These are phyloP conservation scores for Lathamus discolor DNA, from an alignment of 2,113 vertebrate species.

Conservation along the genomic window DNA sequence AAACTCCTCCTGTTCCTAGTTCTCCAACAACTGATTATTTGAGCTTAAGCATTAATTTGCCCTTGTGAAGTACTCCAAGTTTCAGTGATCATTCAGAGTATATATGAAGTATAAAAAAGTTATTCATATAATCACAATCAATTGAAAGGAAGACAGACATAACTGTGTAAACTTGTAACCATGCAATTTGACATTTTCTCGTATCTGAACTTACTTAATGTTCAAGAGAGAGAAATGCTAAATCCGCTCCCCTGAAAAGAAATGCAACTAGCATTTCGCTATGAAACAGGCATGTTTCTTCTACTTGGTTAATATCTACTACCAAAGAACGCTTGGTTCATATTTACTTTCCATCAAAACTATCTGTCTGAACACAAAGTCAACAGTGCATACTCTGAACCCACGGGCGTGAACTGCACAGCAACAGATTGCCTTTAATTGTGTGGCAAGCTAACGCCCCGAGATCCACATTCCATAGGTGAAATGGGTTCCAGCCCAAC, in stretches of 20 bases:
- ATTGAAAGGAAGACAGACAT: neutral
- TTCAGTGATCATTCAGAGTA: neutral
- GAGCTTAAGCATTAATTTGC: neutral
- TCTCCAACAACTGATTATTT: neutral
- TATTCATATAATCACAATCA: neutral
- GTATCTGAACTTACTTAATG: neutral
- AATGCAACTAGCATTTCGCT: neutral
- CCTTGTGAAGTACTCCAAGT: neutral
- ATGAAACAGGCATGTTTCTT: neutral
- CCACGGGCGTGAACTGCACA: neutral
- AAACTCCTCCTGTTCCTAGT: neutral
- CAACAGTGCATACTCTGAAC: constrained; percentile 49
- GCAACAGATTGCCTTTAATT: constrained; percentile 51
- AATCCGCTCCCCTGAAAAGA: neutral
- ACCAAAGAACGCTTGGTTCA: neutral
- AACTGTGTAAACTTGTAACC: neutral
- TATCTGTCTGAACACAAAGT: constrained; percentile 18
- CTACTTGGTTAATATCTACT: neutral
- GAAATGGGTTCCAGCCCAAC: constrained; percentile 62
- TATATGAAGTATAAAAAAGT: neutral
- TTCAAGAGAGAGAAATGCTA: constrained; percentile 1
- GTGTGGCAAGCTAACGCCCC: constrained; percentile 23
- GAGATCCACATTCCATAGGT: constrained; percentile 54
- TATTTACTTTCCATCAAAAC: neutral
- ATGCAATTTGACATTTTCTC: neutral